Base-by-base conservation (phyloP, 2,797 vertebrate species). In the Bovichtus variegatus region DNA sequence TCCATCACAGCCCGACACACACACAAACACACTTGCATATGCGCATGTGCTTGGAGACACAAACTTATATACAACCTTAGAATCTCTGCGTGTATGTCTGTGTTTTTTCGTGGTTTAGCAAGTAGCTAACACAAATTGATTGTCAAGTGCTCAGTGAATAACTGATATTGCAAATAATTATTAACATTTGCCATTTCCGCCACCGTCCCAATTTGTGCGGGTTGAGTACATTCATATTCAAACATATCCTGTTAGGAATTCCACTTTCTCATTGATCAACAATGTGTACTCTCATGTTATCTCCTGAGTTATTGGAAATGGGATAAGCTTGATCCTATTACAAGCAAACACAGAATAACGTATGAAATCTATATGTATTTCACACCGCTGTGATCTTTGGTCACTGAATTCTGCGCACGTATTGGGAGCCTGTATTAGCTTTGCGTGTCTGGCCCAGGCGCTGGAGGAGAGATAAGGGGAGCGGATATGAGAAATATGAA, bases 401-500 rank as follows among this genome's bases (percentile, higher is more conserved):
- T 82, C 80, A 66, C 84, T 84, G 86, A 82, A 94, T 93, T 94
- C 93, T 86, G 89, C 1, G 74, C 93, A 94, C 92, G 91, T 93
- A 90, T 59, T 50, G 74, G 73, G 80, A 86, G 85, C 71, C 87
- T 87, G 91, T 93, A 94, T 94, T 94, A 93, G 90, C 91, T 91
- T 89, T 94, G 92, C 89, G 90, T 91, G 92, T 93, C 93, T 93
- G 91, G 93, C 91, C 88, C 89, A 85, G 90, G 88, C 88, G 76
- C 87, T 87, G 87, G 44, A 67, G 59, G 79, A 92, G 86, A 92
- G 92, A 94, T 94, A 94, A 94, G 92, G 90, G 36, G 68, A 91
- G 89, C 91, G 94, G 94, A 94, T 94, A 94, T 94, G 93, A 94
- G 92, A 94, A 94, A 94, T 94, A 93, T 94, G 93, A 94, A 93